Conservation (phyloP, 2,113 vertebrate species). For the Triplophysa siluroides region DNA sequence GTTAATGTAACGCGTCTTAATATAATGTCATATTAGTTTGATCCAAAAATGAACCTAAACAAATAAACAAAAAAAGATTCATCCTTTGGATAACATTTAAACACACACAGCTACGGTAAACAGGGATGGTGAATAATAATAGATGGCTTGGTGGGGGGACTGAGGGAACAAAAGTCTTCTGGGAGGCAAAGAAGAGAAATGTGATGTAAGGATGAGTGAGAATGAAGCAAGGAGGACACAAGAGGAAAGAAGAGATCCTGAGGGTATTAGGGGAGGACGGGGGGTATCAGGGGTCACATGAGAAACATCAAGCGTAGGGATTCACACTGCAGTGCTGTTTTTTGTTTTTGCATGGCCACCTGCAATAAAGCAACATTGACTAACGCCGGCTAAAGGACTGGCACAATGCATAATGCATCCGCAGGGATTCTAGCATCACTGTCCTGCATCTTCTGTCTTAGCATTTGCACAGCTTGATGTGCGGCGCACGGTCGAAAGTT, state of each 20-base stretch:
- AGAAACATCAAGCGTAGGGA: constrained; percentile 18
- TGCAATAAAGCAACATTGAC: constrained; percentile 6
- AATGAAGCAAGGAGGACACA: neutral
- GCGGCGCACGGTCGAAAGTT: neutral
- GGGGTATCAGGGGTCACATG: neutral
- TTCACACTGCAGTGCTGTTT: constrained; percentile 25
- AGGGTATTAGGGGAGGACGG: neutral
- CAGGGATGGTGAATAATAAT: neutral
- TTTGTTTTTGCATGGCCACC: constrained; percentile 14
- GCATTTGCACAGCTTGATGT: constrained; percentile 26
- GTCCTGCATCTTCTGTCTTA: neutral
- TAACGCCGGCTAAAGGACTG: constrained; percentile 14
- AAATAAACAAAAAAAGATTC: too few species aligned
- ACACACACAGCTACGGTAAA: too few species aligned
- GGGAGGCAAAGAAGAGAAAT: neutral
- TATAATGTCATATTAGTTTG: too few species aligned
- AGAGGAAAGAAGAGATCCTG: neutral
- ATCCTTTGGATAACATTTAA: too few species aligned
- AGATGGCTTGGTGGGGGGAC: neutral
- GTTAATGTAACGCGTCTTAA: too few species aligned
- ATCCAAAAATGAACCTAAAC: too few species aligned
- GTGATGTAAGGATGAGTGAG: constrained; percentile 3
- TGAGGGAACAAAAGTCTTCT: neutral
- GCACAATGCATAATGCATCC: constrained; percentile 11
- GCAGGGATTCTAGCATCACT: neutral